phyloP scores from a whole-genome alignment of 2,113 vertebrate genomes.

The Gracilinanus agilis region DNA sequence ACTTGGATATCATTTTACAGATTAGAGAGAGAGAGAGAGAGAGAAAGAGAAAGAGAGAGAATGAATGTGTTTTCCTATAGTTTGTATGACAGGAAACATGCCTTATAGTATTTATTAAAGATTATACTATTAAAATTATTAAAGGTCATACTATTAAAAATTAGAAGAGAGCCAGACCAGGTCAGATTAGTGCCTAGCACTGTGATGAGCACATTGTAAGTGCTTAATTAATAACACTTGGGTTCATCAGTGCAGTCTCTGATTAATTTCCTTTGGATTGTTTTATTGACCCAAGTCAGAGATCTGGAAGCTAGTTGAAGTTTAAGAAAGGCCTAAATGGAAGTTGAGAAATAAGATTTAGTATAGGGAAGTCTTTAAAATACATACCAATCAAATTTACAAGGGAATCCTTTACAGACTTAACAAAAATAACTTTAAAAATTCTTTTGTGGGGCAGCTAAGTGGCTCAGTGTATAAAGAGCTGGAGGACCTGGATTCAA shows the following conservation, averaged over 20 bases:
- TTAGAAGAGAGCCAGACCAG: not conserved
- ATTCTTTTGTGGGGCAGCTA: no score
- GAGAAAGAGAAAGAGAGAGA: no score
- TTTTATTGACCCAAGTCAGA: constrained; percentile 27
- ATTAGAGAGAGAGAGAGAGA: no score
- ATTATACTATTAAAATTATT: not conserved
- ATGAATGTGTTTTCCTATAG: no score
- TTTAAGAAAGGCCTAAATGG: constrained; percentile 5
- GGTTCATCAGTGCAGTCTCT: constrained; percentile 17
- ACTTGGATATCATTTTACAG: no score
- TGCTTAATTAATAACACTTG: constrained; percentile 52
- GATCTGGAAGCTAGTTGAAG: constrained; percentile 2
- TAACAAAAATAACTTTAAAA: no score
- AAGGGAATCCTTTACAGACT: no score
- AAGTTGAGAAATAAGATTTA: constrained; percentile 41
- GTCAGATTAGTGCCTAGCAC: constrained; percentile 3
- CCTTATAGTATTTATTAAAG: not conserved
- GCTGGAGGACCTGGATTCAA: no score
- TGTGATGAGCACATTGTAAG: constrained; percentile 35
- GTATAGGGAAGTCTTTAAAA: constrained; percentile 9
- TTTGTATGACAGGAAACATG: constrained; percentile 32
- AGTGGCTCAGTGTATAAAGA: no score
- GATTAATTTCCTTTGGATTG: constrained; percentile 17
- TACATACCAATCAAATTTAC: not conserved
- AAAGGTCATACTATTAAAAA: no score